Conservation (phyloP, 1,140 invertebrate genomes). For the Brachionus manjavacas region DNA sequence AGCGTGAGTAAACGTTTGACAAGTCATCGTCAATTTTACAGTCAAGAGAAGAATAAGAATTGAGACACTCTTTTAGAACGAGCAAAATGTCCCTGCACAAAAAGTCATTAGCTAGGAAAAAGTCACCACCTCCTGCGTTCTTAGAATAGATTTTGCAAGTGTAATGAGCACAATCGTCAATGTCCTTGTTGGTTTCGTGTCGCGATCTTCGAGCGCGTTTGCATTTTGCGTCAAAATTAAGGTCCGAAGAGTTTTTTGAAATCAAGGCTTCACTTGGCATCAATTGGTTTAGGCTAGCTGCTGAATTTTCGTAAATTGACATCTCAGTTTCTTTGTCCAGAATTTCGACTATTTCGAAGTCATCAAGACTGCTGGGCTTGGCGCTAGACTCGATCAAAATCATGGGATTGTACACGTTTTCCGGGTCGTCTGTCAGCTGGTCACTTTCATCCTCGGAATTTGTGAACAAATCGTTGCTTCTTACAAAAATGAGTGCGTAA, state of each 20-base stretch:
- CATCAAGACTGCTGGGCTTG: slow-evolving; percentile 46
- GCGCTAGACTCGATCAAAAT: slow-evolving; percentile 43
- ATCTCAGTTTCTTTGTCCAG: slow-evolving; percentile 44
- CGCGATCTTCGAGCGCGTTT: neutral
- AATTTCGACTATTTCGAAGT: slow-evolving; percentile 44
- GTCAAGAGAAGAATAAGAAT: neutral
- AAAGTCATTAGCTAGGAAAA: slow-evolving; percentile 53
- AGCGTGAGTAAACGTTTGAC: slow-evolving; percentile 44
- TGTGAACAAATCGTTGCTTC: slow-evolving; percentile 48
- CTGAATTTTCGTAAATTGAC: neutral
- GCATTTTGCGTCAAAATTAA: neutral
- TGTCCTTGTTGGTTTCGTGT: neutral
- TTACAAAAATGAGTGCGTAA: slow-evolving; percentile 57
- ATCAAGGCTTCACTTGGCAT: neutral
- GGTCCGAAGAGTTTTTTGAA: neutral
- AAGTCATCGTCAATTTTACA: slow-evolving; percentile 8
- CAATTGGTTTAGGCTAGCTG: neutral
- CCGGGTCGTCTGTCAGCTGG: neutral
- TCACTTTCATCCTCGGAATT: neutral
- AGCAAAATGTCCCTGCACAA: slow-evolving; percentile 51
- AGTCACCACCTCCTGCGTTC: neutral
- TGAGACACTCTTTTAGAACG: slow-evolving; percentile 48
- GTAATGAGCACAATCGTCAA: neutral
- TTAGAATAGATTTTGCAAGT: neutral
- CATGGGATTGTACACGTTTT: neutral